Percentiles rank a stretch among this genome's conserved stretches.
These are phyloP conservation scores for Rotaria socialis DNA, from an alignment of 2,888 invertebrate species.

Conservation along the genomic window DNA sequence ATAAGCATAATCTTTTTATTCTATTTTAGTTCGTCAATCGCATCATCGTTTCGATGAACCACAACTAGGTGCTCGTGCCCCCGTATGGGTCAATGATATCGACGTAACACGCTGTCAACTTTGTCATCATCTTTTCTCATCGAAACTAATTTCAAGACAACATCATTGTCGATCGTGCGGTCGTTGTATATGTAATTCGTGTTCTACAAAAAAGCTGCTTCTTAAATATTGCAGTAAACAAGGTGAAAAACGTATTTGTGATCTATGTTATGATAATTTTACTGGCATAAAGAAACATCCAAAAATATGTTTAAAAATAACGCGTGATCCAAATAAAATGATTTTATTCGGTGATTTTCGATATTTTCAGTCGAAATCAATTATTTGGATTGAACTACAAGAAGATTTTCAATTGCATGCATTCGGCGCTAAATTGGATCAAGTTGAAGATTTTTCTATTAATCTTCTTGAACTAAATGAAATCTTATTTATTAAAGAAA, in stretches of 20 bases:
- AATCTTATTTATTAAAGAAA: neutral
- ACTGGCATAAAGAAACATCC: neutral
- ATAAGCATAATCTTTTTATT: neutral
- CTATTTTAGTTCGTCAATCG: neutral
- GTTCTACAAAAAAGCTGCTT: neutral
- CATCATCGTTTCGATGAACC: neutral
- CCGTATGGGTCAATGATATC: neutral
- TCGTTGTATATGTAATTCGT: neutral
- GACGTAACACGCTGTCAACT: slow-evolving; percentile 17
- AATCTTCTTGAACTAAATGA: neutral
- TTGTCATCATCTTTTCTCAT: neutral
- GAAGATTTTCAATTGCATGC: neutral
- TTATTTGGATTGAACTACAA: neutral
- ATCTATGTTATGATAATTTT: neutral
- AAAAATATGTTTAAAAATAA: neutral
- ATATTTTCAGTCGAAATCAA: neutral
- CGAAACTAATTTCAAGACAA: neutral
- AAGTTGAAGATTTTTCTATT: neutral
- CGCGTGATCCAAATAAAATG: neutral
- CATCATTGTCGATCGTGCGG: slow-evolving; percentile 31
- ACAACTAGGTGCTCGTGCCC: neutral
- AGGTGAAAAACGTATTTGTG: neutral
- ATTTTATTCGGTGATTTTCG: slow-evolving; percentile 12
- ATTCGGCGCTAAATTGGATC: neutral
- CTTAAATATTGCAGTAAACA: neutral